Evolutionary conservation across 2,797 vertebrate genomes (phyloP).

Genomic region (Mormyrus hasselquistii): DNA sequence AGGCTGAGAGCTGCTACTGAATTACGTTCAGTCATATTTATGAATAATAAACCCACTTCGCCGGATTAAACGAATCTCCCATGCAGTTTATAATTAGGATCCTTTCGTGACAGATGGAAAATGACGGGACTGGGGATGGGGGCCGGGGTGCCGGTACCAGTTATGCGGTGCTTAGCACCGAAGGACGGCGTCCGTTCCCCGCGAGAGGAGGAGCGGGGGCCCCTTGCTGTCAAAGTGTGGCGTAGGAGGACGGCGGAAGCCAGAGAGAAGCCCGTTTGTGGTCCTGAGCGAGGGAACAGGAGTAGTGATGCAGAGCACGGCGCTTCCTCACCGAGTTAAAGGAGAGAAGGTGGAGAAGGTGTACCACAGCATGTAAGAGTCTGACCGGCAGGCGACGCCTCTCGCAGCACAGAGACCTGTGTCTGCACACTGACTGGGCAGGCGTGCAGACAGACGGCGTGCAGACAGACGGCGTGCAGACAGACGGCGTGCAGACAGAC

Average conservation of each 20-base stretch:
- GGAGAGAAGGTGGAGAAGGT: neutral
- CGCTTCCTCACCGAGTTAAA: neutral
- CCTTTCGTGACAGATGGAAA: neutral
- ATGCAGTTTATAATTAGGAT: neutral
- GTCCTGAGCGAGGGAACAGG: neutral
- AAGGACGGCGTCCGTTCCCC: neutral
- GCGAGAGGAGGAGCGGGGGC: neutral
- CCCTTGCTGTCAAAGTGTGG: neutral
- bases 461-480: neutral
- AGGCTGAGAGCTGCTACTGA: neutral
- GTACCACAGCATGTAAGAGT: neutral
- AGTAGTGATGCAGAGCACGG: neutral
- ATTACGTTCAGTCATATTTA: neutral
- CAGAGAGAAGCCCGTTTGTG: neutral
- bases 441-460: no score
- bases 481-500: neutral
- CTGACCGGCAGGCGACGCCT: neutral
- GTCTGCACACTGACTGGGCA: neutral
- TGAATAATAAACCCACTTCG: conserved; percentile 2
- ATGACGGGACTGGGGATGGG: neutral
- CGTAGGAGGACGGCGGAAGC: neutral
- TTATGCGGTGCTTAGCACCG: neutral
- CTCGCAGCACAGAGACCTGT: neutral
- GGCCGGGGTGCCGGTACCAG: neutral
- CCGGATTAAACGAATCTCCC: neutral